Base-by-base conservation (phyloP, 2,888 invertebrate genomes). In the Oligia fasciuncula region DNA sequence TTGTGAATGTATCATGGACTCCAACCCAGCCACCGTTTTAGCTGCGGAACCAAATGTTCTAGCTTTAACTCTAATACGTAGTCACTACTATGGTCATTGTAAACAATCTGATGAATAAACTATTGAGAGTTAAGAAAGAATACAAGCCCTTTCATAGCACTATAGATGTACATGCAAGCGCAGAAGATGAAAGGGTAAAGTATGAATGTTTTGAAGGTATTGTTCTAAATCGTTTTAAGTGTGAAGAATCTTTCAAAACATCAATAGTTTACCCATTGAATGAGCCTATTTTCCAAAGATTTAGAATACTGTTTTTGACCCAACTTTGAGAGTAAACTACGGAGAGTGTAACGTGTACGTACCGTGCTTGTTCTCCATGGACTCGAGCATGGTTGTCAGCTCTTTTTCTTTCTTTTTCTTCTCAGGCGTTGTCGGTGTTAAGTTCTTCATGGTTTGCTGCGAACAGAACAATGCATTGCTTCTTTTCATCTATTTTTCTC, bases 1-100 rank as follows among this genome's bases (percentile, higher is more conserved):
- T 98, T 99, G 98, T 97, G 98, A 98, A 97, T 98, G 98, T 97
- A 99, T 98, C 98, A 98, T 98, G 96, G 98, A 97, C 97, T 98
- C 98, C 97, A 99, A 98, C 97, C 98, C 98, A 97, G 98, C 98
- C 97, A 98, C 98, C 95, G 98, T 98, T 97, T 98, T 98, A 97
- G 98, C 98, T 98, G 98, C 94, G 96, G 95, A 96, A 96, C 94
- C 96, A 96, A 96, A 96, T 94, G 93, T 93, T 93, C 93, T 93
- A 92, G 92, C 93, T 94, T 89, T 87, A 88, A 85, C 88, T 89
- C 73, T 85, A 70, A 87, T 82, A 81, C 84, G 85, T 80, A 84
- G 86, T 82, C 85, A 87, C 86, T 85, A 89, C 85, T 87, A 87
- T 84, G 81, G 83, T 83, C 79, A 82, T 86, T 84, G 74, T 89